Base-by-base conservation (phyloP, 1,140 invertebrate species). In the Drosophila lacteicornis region DNA sequence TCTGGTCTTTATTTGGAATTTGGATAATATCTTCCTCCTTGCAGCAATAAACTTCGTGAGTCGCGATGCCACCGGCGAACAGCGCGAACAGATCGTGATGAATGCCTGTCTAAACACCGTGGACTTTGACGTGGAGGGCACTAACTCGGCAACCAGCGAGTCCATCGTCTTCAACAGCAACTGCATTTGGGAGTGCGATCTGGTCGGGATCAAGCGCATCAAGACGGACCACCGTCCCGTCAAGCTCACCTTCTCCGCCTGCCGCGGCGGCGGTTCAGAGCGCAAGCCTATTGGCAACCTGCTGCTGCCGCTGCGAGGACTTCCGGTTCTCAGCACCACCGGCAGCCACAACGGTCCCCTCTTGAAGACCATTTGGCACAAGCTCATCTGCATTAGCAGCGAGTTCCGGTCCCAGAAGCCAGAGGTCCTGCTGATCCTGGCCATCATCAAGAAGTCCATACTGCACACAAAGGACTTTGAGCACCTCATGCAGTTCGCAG, bases 211-310 rank as follows among this genome's bases (percentile, higher is more conserved):
- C 15, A 92, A 92, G 58, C 81, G 87, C 38, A 85, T 92, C 9
- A 92, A 92, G 57, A 92, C 87, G 0, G 91, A 92, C 12, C 88
- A 92, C 56, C 81, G 91, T 0, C 91, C 91, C 8, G 82, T 92
- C 0, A 92, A 92, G 58, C 13, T 92, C 7, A 75, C 78, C 11
- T 91, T 90, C 43, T 79, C 53, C 22, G 43, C 82, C 13, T 73
- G 75, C 27, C 67, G 47, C 9, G 12, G 12, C 4, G 43, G 46
- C 9, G 15, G 22, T 0, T 2, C 25, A 8, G 56, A 76, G 12
- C 69, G 79, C 1, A 87, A 80, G 25, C 49, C 58, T 8, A 78
- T 92, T 61, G 91, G 91, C 3, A 77, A 57, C 6, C 61, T 92
- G 8, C 43, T 92, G n/a, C 49, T 92, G 19, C 91, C 91, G 0